Evolutionary conservation across 2,113 vertebrate species (phyloP), one percentile per base, ranked within the genome.

Genomic region (Collichthys lucidus): DNA sequence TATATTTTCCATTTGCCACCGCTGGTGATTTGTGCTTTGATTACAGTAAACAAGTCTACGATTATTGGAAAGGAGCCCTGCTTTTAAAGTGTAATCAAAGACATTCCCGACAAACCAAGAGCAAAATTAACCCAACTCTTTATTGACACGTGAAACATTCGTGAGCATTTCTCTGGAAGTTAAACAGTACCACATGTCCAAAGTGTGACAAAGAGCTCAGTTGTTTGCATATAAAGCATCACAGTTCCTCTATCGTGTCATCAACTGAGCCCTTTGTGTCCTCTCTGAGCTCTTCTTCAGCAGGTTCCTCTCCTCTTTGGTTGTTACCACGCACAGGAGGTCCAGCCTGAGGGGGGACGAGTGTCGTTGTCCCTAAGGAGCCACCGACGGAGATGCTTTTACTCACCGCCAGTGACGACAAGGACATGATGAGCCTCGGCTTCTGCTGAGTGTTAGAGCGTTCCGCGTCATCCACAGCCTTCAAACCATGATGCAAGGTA

Each of bases 201-300:
- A 31, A 15, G 11, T 19, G 47, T 53, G 7, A 35, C 19, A 20
- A 11, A 63, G 17, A 49, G 59, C 12, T 3, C 49, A 68, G 66
- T 35, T 72, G 40, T 79, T 73, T 76, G 62, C 57, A 52, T 10
- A 10, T 9, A 14, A 47, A 63, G 24, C 2, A 9, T 85, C 75
- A 79, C n/a, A 66, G 11, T 79, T 90, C 67, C 85, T 82, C 61
- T 79, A 87, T 76, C 35, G 8, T 61, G 11, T 62, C 46, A 22
- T 10, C 7, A n/a, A 16, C 49, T 16, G 2, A 42, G 22, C 31
- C 49, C 4, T 42, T 31, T 19, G 0, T 47, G 9, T 81, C 71
- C 22, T 80, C 61, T 70, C 47, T 62, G 11, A 50, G 29, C 20
- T 70, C 2, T 65, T 35, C 11, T 26, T 71, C 62, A 35, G 6